Evolutionary conservation across 2,113 vertebrate genomes (phyloP).

Genomic region (Hippoglossus stenolepis): DNA sequence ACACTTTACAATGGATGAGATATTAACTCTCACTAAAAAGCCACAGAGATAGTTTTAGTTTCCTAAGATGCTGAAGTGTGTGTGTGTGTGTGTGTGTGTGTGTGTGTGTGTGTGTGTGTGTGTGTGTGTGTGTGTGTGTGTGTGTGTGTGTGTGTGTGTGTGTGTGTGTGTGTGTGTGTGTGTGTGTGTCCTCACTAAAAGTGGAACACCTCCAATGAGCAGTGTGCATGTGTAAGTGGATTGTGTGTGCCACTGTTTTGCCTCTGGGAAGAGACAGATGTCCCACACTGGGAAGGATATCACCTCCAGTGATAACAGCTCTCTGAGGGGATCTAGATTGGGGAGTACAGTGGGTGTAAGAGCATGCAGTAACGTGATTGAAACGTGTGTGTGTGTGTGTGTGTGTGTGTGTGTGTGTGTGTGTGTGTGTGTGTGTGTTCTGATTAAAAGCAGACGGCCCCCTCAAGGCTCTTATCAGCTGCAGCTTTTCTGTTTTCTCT

Average conservation of each 20-base stretch:
- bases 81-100: too few species aligned
- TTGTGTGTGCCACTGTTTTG: conserved; percentile 46
- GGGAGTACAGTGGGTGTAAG: conserved; percentile 39
- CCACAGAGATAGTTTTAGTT: not conserved
- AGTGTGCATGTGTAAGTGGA: conserved; percentile 15
- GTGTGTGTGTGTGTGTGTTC: conserved; percentile 49
- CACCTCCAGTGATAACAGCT: conserved; percentile 74
- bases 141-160: too few species aligned
- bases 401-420: conserved; percentile 51
- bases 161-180: too few species aligned
- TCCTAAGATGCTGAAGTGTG: not conserved
- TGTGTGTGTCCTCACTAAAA: conserved; percentile 21
- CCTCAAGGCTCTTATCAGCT: conserved; percentile 75
- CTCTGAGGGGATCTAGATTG: conserved; percentile 58
- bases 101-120: too few species aligned
- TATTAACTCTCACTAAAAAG: not conserved
- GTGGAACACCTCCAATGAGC: conserved; percentile 44
- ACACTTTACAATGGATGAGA: not conserved
- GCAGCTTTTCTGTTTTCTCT: conserved; percentile 65
- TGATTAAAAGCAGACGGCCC: conserved; percentile 73
- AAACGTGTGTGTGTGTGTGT: conserved; percentile 51
- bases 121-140: too few species aligned
- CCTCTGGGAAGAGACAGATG: conserved; percentile 77
- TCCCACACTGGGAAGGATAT: conserved; percentile 73
- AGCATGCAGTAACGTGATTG: conserved; percentile 57